Percentiles rank a stretch among this genome's conserved stretches.
These are phyloP conservation scores for Microchirus variegatus DNA, from an alignment of 2,797 vertebrate species.

Conservation along the genomic window DNA sequence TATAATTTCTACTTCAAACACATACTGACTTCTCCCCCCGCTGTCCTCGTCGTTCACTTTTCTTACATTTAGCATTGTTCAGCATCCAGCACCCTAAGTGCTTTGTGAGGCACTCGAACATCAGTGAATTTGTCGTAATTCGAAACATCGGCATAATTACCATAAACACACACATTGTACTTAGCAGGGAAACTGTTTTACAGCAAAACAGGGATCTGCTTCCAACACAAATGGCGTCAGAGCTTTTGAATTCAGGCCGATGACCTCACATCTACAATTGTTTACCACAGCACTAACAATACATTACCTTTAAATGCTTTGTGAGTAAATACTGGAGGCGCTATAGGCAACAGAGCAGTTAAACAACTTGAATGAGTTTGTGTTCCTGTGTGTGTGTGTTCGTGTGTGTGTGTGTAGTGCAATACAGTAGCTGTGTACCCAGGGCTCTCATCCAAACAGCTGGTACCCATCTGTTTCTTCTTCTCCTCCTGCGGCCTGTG, in stretches of 20 bases:
- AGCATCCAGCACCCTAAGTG: not conserved
- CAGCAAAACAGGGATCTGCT: constrained; percentile 17
- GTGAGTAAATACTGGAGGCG: constrained; percentile 33
- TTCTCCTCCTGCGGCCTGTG: constrained; percentile 73
- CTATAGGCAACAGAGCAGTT: constrained; percentile 31
- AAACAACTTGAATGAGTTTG: constrained; percentile 49
- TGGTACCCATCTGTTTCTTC: constrained; percentile 82
- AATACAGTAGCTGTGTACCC: constrained; percentile 79
- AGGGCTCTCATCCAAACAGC: constrained; percentile 78
- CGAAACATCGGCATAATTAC: constrained; percentile 12
- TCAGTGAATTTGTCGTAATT: constrained; percentile 6
- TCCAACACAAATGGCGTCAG: constrained; percentile 6
- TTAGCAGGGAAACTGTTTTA: constrained; percentile 3
- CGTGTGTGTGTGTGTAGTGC: constrained; percentile 46
- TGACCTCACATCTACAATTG: constrained; percentile 6
- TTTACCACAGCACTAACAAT: constrained; percentile 25
- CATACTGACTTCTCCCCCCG: not conserved
- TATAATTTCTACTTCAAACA: not conserved
- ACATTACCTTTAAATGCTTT: constrained; percentile 32
- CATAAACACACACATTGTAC: constrained; percentile 15
- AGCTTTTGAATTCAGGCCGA: not conserved
- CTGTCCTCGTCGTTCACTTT: not conserved
- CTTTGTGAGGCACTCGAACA: constrained; percentile 3
- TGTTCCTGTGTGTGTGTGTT: constrained; percentile 58
- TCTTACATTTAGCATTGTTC: not conserved